These are phyloP conservation scores for Noturus placidus DNA, from an alignment of 2,113 vertebrate genomes.

Conservation along the genomic window DNA sequence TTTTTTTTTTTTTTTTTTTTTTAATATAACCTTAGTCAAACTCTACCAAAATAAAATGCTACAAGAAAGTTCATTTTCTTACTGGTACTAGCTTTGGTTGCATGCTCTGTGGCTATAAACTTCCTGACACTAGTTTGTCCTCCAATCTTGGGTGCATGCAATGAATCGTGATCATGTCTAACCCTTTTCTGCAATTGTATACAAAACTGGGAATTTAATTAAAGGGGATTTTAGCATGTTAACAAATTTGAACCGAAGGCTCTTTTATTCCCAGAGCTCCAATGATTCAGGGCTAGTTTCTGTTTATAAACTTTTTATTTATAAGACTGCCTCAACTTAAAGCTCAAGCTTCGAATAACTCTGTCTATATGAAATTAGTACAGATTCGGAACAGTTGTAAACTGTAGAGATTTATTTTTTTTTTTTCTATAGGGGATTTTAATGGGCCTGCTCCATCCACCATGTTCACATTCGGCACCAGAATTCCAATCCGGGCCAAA, in stretches of 20 bases:
- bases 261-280: background rate
- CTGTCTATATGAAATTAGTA: background rate
- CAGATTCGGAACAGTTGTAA: no score
- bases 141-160: background rate
- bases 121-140: background rate
- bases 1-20: no score
- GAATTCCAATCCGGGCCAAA: slow-evolving; percentile 67
- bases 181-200: background rate
- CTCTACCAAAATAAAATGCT: background rate
- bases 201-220: background rate
- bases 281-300: background rate
- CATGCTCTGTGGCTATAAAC: background rate
- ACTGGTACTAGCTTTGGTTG: background rate
- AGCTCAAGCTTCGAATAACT: background rate
- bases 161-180: background rate
- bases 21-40: background rate
- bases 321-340: background rate
- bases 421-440: slow-evolving; percentile 65
- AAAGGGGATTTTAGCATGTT: background rate
- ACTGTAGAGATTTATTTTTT: background rate
- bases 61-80: background rate
- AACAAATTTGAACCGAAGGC: background rate
- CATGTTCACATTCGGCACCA: slow-evolving; percentile 68
- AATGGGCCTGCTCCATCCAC: slow-evolving; percentile 61
- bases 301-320: background rate